These are phyloP conservation scores for Grantiella picta DNA, from an alignment of 2,113 vertebrate genomes.

Conservation along the genomic window DNA sequence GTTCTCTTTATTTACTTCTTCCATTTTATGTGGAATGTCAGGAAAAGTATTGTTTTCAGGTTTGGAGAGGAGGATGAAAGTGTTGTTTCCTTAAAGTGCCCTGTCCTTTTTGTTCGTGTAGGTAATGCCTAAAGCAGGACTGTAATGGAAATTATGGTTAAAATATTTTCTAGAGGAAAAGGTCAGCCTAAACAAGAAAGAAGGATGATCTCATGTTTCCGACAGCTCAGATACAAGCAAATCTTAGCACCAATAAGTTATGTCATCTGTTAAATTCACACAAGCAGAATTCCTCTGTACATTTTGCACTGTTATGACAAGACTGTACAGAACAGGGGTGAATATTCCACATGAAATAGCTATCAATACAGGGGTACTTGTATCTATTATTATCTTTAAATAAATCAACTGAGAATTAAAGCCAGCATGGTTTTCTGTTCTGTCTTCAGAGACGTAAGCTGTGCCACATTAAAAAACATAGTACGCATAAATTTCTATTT, in stretches of 20 bases:
- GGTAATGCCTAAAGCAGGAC: background rate
- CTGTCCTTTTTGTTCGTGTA: background rate
- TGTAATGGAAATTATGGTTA: slow-evolving; percentile 34
- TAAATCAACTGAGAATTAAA: background rate
- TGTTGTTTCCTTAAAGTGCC: background rate
- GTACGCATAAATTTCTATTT: slow-evolving; percentile 10
- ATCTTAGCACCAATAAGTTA: slow-evolving; percentile 27
- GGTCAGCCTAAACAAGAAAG: slow-evolving; percentile 9
- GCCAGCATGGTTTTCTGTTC: background rate
- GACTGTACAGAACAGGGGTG: background rate
- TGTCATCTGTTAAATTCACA: slow-evolving; percentile 52
- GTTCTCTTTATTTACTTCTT: background rate
- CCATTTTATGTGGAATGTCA: background rate
- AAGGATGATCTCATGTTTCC: slow-evolving; percentile 42
- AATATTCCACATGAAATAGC: background rate
- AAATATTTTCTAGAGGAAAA: slow-evolving; percentile 34
- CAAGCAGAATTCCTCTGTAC: background rate
- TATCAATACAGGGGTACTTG: background rate
- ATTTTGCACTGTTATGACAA: slow-evolving; percentile 33
- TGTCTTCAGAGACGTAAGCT: slow-evolving; percentile 6
- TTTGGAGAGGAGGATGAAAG: background rate
- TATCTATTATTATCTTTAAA: slow-evolving; percentile 33
- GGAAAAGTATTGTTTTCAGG: background rate
- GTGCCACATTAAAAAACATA: background rate
- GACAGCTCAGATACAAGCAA: slow-evolving; percentile 39